Percentiles rank a stretch among this genome's conserved stretches.
Conservation (phyloP, 2,888 invertebrate genomes). For the Parnassius smintheus region DNA sequence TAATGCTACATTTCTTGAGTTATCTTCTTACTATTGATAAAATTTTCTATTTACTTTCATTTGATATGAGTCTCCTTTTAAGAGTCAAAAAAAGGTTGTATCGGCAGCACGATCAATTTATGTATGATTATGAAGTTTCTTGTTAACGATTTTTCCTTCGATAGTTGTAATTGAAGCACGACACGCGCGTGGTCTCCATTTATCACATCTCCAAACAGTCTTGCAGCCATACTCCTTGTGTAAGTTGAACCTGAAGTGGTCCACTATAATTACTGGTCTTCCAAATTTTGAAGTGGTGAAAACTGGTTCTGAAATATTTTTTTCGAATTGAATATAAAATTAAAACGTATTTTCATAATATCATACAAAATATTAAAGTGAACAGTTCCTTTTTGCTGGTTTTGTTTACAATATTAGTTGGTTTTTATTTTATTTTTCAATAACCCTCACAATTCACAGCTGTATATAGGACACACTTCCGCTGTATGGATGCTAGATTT, state of each 20-base stretch:
- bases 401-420: neutral
- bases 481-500: too few species aligned
- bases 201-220: slow-evolving; percentile 31
- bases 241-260: slow-evolving; percentile 38
- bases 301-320: slow-evolving; percentile 7
- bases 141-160: slow-evolving; percentile 5
- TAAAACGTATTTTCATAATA: neutral
- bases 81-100: too few species aligned
- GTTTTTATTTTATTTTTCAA: too few species aligned
- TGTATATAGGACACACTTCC: too few species aligned
- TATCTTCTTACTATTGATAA: too few species aligned
- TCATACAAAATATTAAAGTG: neutral
- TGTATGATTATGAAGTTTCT: slow-evolving; percentile 12
- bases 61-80: too few species aligned
- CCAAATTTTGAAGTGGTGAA: slow-evolving; percentile 30
- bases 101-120: neutral
- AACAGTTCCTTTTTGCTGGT: neutral
- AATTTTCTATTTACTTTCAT: too few species aligned
- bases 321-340: neutral
- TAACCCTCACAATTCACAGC: too few species aligned
- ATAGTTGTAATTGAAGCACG: slow-evolving; percentile 29
- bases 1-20: too few species aligned
- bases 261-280: slow-evolving; percentile 41
- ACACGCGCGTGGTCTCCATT: slow-evolving; percentile 29
- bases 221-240: slow-evolving; percentile 29